Evolutionary conservation across 2,888 invertebrate genomes (phyloP).

Genomic region (Apamea monoglypha): DNA sequence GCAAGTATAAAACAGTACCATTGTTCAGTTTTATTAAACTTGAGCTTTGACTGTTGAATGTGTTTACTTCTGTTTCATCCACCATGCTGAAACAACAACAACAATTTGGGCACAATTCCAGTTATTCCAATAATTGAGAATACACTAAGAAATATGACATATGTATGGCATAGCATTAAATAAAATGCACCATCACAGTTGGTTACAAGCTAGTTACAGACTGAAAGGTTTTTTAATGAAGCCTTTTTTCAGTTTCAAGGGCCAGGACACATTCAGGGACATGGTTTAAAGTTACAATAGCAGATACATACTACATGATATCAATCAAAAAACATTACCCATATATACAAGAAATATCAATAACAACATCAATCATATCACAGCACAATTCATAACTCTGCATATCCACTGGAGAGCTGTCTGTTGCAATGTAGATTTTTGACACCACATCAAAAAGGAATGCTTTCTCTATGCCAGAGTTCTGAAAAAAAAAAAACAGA

Average conservation of each 20-base stretch:
- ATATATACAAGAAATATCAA: constrained; percentile 99
- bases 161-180: neutral
- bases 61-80: constrained; percentile 95
- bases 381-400: constrained; percentile 99
- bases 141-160: neutral
- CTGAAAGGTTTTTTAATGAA: neutral
- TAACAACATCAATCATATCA: constrained; percentile 99
- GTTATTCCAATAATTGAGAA: neutral
- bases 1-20: constrained; percentile 98
- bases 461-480: constrained; percentile 99
- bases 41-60: constrained; percentile 98
- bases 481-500: constrained; percentile 91
- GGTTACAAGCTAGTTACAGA: neutral
- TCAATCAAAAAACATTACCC: constrained; percentile 91
- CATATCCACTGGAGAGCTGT: constrained; percentile 99
- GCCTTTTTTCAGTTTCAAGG: neutral
- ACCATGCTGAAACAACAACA: constrained; percentile 79
- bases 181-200: neutral
- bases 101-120: neutral
- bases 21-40: constrained; percentile 99
- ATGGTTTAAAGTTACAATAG: neutral
- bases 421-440: constrained; percentile 99
- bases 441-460: constrained; percentile 99
- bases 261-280: too few species aligned
- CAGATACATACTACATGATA: neutral